These are phyloP conservation scores for Plebejus argus DNA, from an alignment of 2,888 invertebrate species.

Conservation along the genomic window DNA sequence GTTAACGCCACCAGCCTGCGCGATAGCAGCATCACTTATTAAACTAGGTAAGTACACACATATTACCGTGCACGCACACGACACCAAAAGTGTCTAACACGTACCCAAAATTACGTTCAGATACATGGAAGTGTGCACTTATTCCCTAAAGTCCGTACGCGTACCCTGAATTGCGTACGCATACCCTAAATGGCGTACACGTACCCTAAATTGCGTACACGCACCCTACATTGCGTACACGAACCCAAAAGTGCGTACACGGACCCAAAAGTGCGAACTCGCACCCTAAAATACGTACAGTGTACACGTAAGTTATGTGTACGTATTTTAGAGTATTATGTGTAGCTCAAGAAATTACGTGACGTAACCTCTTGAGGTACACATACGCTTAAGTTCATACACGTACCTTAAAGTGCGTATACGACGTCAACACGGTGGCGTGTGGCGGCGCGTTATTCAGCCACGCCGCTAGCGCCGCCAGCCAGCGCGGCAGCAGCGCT, in stretches of 20 bases:
- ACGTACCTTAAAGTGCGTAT: slow-evolving; percentile 64
- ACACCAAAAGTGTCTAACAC: too few species aligned
- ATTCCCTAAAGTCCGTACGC: background rate
- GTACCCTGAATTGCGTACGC: background rate
- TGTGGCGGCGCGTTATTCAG: slow-evolving; percentile 94
- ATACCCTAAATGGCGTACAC: background rate
- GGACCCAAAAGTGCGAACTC: background rate
- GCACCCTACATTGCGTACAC: background rate
- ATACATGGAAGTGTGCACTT: too few species aligned
- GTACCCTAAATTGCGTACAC: background rate
- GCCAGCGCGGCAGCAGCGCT: slow-evolving; percentile 96
- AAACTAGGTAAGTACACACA: too few species aligned
- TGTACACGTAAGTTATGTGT: too few species aligned
- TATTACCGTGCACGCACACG: too few species aligned
- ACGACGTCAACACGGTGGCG: slow-evolving; percentile 88
- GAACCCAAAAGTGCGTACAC: background rate
- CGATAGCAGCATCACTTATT: too few species aligned
- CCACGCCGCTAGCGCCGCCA: slow-evolving; percentile 93
- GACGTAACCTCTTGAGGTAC: background rate
- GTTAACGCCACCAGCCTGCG: too few species aligned
- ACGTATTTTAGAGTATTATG: too few species aligned
- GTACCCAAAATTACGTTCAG: too few species aligned
- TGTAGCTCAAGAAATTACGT: too few species aligned
- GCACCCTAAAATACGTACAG: background rate
- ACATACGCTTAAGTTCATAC: background rate